phyloP scores from a whole-genome alignment of 2,888 invertebrate species.

The Caenorhabditis sinica region DNA sequence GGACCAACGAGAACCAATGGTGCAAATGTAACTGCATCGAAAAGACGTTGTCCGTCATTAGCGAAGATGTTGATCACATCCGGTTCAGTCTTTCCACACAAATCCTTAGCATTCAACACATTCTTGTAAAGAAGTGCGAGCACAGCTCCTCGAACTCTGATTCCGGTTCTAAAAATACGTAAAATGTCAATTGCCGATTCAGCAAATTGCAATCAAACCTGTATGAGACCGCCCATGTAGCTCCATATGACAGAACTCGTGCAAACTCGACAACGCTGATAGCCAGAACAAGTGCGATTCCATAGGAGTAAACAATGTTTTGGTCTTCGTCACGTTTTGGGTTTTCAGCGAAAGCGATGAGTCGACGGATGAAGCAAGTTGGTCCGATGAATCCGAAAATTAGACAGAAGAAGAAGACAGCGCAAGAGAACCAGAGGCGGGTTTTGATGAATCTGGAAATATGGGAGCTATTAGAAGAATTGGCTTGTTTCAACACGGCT shows the following conservation, averaged over 20 bases:
- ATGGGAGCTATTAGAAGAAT: too few species aligned
- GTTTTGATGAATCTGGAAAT: conserved; percentile 81
- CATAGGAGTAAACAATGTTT: conserved; percentile 57
- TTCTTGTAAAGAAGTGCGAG: conserved; percentile 84
- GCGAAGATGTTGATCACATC: conserved; percentile 84
- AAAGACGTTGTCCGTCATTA: conserved; percentile 85
- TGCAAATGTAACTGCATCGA: conserved; percentile 84
- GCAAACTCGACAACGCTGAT: conserved; percentile 81
- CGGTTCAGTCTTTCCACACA: conserved; percentile 61
- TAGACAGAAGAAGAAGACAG: conserved; percentile 81
- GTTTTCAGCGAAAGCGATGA: conserved; percentile 81
- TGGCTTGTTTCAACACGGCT: too few species aligned
- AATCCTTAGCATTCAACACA: conserved; percentile 58
- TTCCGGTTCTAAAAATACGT: conserved; percentile 80
- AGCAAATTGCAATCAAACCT: conserved; percentile 30
- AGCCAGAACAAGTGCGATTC: conserved; percentile 47
- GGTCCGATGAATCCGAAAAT: conserved; percentile 84
- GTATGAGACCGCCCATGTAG: conserved; percentile 84
- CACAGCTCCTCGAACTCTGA: conserved; percentile 84
- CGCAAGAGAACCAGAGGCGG: conserved; percentile 81
- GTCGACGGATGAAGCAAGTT: conserved; percentile 80
- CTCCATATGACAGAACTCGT: conserved; percentile 84
- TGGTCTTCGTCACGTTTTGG: conserved; percentile 67
- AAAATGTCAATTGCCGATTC: background rate
- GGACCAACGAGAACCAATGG: conserved; percentile 84